Evolutionary conservation across 2,888 invertebrate species (phyloP).

Genomic region (Drosophila rubida): DNA sequence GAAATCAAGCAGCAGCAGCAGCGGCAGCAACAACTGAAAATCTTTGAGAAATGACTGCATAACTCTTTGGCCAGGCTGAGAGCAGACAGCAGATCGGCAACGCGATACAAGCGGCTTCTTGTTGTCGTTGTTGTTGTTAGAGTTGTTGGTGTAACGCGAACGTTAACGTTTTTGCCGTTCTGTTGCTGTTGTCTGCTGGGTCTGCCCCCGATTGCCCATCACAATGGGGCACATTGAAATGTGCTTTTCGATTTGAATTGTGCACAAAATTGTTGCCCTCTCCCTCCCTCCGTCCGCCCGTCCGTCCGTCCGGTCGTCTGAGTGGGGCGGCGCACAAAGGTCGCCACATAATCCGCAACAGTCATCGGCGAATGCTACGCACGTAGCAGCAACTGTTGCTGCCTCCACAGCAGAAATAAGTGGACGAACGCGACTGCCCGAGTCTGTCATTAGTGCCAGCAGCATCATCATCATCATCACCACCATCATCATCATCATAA

Average conservation of each 20-base stretch:
- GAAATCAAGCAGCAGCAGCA: conserved; percentile 48
- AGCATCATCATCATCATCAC: conserved; percentile 9
- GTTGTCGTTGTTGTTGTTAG: too few species aligned
- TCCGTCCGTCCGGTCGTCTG: too few species aligned
- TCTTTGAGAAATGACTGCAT: conserved; percentile 67
- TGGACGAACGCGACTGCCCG: conserved; percentile 58
- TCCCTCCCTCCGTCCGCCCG: too few species aligned
- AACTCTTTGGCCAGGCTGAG: conserved; percentile 47
- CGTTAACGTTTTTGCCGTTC: conserved; percentile 24
- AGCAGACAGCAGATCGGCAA: conserved; percentile 41
- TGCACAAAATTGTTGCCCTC: conserved; percentile 42
- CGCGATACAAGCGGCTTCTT: conserved; percentile 49
- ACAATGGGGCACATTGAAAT: conserved; percentile 52
- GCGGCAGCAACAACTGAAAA: conserved; percentile 41
- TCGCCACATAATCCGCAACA: conserved; percentile 53
- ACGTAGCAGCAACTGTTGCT: conserved; percentile 42
- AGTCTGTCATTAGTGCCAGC: conserved; percentile 53
- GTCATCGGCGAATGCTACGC: conserved; percentile 60
- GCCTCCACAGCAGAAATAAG: conserved; percentile 34
- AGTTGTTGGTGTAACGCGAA: too few species aligned
- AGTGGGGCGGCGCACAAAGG: conserved; percentile 40
- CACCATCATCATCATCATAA: conserved; percentile 1
- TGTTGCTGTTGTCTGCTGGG: conserved; percentile 19
- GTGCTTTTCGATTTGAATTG: conserved; percentile 55
- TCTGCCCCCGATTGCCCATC: conserved; percentile 33